Evolutionary conservation across 2,888 invertebrate species (phyloP), one percentile per base, ranked within the genome.

Genomic region (Nasonovia ribisnigri): DNA sequence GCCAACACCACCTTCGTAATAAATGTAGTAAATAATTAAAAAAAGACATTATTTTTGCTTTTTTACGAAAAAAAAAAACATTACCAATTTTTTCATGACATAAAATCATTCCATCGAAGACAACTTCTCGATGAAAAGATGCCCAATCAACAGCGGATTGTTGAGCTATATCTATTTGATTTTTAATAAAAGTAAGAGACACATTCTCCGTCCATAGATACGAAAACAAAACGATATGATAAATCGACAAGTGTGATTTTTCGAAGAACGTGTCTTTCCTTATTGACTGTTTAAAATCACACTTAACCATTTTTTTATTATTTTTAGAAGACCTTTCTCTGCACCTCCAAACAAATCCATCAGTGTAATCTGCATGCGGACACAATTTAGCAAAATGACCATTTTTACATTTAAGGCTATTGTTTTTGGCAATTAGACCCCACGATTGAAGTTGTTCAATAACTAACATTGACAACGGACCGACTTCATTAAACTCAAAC

Each of bases 341-440:
- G 42, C 88, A 88, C 20, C 88, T 36, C 54, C 88, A 88, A 36
- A 88, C 54, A 54, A 88, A 54, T 3, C 88, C 88, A 57, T 88
- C 88, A 24, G 16, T 20, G 24, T n/a, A 88, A 10, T 88, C 54
- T 1, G 1, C 51, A 11, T 54, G 20, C 36, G 3, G 36, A 24
- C 36, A 88, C 42, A 88, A 88, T 88, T 54, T 54, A 5, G 26
- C 16, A 54, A 54, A 88, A 54, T 88, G 54, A 20, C 54, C 54
- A 24, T 54, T 36, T 36, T 88, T 57, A 54, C 88, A 88, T 42
- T 88, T 88, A 1, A 88, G 26, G 24, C 20, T 57, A 24, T 88
- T 88, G 16, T 51, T 51, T 51, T 51, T 51, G 51, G 88, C 88
- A 88, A 88, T 88, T 26, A 88, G 88, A 51, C 54, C 88, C 88